Percentiles rank a stretch among this genome's conserved stretches.
Evolutionary conservation across 2,797 vertebrate genomes (phyloP).

Genomic region (Rhynchotus rufescens): DNA sequence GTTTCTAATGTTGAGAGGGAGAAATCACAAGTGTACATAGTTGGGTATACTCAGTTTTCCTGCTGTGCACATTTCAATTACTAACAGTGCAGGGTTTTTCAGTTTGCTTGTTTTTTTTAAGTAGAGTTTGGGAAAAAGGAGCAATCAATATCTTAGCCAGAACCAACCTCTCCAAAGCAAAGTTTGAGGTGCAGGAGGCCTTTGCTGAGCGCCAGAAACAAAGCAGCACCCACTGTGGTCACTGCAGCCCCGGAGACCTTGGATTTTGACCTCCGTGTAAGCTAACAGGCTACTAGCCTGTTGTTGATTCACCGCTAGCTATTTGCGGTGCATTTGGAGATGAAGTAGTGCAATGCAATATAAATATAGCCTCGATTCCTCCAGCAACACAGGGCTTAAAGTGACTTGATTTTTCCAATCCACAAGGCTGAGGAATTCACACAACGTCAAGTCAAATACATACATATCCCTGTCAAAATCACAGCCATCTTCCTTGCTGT

Average conservation of each 20-base stretch:
- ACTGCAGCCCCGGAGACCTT: not conserved
- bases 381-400: not conserved
- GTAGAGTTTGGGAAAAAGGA: not conserved
- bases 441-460: not conserved
- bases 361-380: not conserved
- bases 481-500: not conserved
- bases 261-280: too few species aligned
- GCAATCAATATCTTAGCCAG: not conserved
- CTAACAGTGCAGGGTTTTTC: not conserved
- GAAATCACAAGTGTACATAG: accelerated
- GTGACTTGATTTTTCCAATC: not conserved
- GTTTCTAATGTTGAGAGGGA: not conserved
- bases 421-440: not conserved
- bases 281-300: not conserved
- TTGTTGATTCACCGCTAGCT: not conserved
- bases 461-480: not conserved
- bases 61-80: not conserved
- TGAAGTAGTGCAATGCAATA: not conserved
- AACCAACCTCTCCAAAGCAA: not conserved
- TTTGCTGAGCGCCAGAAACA: not conserved
- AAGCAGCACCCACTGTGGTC: accelerated
- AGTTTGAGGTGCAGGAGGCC: not conserved
- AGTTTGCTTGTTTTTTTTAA: not conserved
- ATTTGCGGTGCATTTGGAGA: too few species aligned
- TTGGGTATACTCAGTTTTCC: not conserved